Evolutionary conservation across 2,888 invertebrate genomes (phyloP).

Genomic region (Lithodes maja): DNA sequence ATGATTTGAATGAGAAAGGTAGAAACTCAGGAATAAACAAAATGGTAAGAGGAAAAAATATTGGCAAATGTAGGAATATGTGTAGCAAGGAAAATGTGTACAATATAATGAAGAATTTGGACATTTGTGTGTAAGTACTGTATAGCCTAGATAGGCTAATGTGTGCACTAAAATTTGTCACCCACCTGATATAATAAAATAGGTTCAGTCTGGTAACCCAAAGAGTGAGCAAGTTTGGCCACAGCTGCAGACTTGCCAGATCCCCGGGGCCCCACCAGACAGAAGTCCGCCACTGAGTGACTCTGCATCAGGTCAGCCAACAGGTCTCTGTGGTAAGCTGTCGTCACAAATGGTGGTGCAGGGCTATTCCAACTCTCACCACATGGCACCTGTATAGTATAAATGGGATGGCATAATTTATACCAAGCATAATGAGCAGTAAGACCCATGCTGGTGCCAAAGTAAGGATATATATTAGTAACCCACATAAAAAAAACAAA

Average conservation of each 20-base stretch:
- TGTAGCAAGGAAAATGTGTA: too few species aligned
- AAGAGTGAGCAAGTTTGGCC: constrained; percentile 83
- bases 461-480: too few species aligned
- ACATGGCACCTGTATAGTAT: constrained; percentile 73
- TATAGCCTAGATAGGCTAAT: neutral
- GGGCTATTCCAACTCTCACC: constrained; percentile 71
- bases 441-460: too few species aligned
- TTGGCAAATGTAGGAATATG: too few species aligned
- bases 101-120: too few species aligned
- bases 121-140: too few species aligned
- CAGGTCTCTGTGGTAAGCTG: constrained; percentile 86
- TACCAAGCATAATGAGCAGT: too few species aligned
- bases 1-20: too few species aligned
- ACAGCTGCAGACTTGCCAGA: constrained; percentile 93
- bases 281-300: constrained; percentile 88
- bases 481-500: neutral
- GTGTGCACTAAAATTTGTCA: neutral
- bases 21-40: too few species aligned
- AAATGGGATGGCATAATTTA: too few species aligned
- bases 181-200: constrained; percentile 89
- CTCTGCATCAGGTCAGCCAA: constrained; percentile 86
- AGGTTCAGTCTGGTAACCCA: constrained; percentile 88
- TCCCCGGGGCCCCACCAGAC: constrained; percentile 91
- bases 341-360: constrained; percentile 79
- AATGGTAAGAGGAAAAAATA: too few species aligned